A percentile compares a stretch with the other conserved stretches of the same genome.
Evolutionary conservation across 2,888 invertebrate species (phyloP).

Genomic region (Neoaliturus tenellus): DNA sequence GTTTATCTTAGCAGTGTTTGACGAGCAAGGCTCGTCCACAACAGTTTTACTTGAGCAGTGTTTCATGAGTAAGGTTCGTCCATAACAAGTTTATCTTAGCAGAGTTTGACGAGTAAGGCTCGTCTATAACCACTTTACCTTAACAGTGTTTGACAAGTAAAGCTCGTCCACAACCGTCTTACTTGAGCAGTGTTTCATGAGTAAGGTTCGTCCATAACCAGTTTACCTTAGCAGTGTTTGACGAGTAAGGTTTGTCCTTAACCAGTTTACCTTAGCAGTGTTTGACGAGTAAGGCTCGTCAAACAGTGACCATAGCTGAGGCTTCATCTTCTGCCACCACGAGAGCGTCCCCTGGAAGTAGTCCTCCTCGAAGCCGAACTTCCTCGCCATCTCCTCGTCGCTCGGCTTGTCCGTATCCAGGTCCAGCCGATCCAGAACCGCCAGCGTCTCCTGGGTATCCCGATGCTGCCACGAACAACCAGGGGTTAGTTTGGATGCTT

Average conservation of each 20-base stretch:
- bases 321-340: constrained; percentile 98
- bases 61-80: no score
- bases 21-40: no score
- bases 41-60: no score
- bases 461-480: constrained; percentile 81
- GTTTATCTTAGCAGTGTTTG: no score
- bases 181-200: no score
- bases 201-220: background rate
- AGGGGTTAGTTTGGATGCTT: background rate
- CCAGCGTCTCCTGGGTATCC: constrained; percentile 99
- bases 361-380: constrained; percentile 97
- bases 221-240: constrained; percentile 95
- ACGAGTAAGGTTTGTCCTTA: constrained; percentile 97
- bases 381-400: constrained; percentile 97
- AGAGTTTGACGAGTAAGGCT: no score
- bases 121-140: no score
- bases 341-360: constrained; percentile 93
- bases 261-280: constrained; percentile 89
- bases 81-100: no score
- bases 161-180: background rate
- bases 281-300: constrained; percentile 99
- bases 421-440: constrained; percentile 97
- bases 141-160: no score
- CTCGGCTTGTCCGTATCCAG: constrained; percentile 98
- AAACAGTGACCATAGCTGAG: constrained; percentile 98